Evolutionary conservation across 37 sponge, comb jelly and placozoan genomes (phyloP), one percentile per base, ranked within the genome.

Genomic region (Bolinopsis microptera): DNA sequence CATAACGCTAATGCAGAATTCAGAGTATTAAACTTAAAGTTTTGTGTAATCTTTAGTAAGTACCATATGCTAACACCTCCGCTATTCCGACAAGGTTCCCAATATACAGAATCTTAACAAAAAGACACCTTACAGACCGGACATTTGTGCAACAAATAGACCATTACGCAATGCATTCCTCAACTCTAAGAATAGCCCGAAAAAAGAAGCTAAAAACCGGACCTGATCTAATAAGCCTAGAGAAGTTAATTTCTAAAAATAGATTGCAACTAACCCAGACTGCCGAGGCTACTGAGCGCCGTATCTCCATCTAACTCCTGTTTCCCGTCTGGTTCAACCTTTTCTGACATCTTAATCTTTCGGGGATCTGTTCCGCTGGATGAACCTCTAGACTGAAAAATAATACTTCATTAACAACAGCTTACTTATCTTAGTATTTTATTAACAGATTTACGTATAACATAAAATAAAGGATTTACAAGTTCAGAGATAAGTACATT

Each of bases 221-320:
- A 18, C 61, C 61, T 48, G 61, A 48, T 48, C 61, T 48, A 48
- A 48, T 48, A 48, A 48, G 13, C 61, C 9, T 18, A 5, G 61
- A 48, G 61, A 48, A 13, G 61, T 48, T 48, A 48, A 48, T 48
- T 48, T 48, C 61, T 48, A 48, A 48, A 48, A 48, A 48, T 48
- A 48, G 61, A 5, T 48, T 16, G 35, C 0, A 35, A 41, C 41
- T 86, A n/a, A 86, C 90, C 90, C 39, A 86, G 48, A 41, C 90
- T 86, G 1, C 90, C 90, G 39, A 86, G 90, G 48, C 90, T 86
- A 48, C 36, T 33, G 13, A 86, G 30, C 13, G 90, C 90, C 1
- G 90, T 27, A 86, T 86, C 61, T 23, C 36, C 35, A 18, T 77
- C 80, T 36, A 77, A 0, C 80, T 77, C 32, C 13, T 5, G 61